Conservation (phyloP, 2,113 vertebrate species). For the Marcusenius ussheri region DNA sequence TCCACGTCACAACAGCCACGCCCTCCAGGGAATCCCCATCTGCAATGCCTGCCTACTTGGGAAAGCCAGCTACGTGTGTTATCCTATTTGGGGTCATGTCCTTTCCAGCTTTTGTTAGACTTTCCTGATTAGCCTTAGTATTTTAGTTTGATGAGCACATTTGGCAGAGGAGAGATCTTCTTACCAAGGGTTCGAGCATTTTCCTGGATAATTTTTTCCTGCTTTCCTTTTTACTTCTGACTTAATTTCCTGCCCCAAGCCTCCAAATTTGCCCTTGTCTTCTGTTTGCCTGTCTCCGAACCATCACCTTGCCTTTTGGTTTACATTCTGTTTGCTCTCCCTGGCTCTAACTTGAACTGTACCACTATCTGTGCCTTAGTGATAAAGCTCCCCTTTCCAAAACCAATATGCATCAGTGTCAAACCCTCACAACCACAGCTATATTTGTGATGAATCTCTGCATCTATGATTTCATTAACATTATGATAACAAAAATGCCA, state of each 20-base stretch:
- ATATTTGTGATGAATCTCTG: not conserved
- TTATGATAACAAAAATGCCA: not conserved
- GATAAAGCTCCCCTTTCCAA: not conserved
- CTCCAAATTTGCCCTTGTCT: not conserved
- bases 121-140: not conserved
- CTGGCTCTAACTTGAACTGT: not conserved
- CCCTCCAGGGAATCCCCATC: not conserved
- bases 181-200: not conserved
- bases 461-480: not conserved
- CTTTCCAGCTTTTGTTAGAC: not conserved
- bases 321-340: not conserved
- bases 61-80: not conserved
- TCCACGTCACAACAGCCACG: not conserved
- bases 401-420: not conserved
- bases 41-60: not conserved
- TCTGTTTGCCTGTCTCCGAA: not conserved
- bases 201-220: not conserved
- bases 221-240: not conserved
- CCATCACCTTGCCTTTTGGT: not conserved
- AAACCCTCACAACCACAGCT: not conserved
- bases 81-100: not conserved
- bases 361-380: not conserved
- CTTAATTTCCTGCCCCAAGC: not conserved
- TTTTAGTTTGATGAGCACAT: not conserved
- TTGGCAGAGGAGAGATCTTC: too few relatives aligned